Conservation (phyloP, 2,113 vertebrate genomes). For the Thunnus thynnus region DNA sequence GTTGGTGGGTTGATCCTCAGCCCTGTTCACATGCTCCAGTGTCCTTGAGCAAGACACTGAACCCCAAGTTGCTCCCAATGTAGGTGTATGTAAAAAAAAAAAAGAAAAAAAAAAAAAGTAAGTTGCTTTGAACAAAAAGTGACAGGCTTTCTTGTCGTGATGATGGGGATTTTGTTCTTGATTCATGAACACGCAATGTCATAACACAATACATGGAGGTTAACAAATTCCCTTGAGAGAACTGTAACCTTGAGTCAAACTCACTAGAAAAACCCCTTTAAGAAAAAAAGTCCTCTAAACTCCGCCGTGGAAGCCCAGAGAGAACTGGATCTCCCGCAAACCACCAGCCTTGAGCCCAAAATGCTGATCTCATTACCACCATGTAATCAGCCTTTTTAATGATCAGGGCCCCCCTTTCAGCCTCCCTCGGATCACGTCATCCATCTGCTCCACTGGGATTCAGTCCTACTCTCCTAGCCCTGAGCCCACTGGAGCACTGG, state of each 20-base stretch:
- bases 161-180: not conserved
- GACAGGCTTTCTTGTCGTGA: not conserved
- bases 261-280: slow-evolving; percentile 15
- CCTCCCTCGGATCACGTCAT: slow-evolving; percentile 65
- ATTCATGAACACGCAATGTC: slow-evolving; percentile 40
- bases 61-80: not conserved
- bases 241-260: slow-evolving; percentile 35
- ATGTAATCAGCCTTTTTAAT: slow-evolving; percentile 78
- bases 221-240: slow-evolving; percentile 21
- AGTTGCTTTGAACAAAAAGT: not conserved
- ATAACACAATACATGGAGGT: slow-evolving; percentile 24
- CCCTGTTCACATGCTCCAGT: not conserved
- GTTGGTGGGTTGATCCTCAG: not conserved
- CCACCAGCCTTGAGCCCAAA: slow-evolving; percentile 68
- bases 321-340: slow-evolving; percentile 48
- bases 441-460: slow-evolving; percentile 74
- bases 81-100: not conserved
- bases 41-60: not conserved
- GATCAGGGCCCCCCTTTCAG: slow-evolving; percentile 56
- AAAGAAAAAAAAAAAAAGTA: not conserved
- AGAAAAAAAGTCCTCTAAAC: slow-evolving; percentile 49
- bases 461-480: slow-evolving; percentile 57
- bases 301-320: slow-evolving; percentile 14
- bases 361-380: slow-evolving; percentile 78
- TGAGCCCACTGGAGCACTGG: slow-evolving; percentile 62